These are phyloP conservation scores for Halocynthia roretzi DNA, from an alignment of 23 tunicate species.

Conservation along the genomic window DNA sequence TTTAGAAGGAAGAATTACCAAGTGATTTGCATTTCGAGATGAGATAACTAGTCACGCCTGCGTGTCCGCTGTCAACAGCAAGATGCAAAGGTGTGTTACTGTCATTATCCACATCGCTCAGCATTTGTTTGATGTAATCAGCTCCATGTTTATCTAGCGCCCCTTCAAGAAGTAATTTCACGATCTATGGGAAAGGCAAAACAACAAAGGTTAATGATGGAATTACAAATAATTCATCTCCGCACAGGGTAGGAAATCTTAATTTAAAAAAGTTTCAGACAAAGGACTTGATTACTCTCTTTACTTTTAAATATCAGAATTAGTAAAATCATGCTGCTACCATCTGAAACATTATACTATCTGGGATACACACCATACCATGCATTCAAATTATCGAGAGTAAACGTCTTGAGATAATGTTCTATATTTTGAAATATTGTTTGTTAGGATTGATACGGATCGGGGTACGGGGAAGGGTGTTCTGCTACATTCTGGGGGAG, in stretches of 20 bases:
- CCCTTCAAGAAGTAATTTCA: constrained; percentile 45
- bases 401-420: no score
- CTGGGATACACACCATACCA: no score
- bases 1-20: neutral
- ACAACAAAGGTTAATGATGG: constrained; percentile 2
- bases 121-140: constrained; percentile 24
- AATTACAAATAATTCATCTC: neutral
- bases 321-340: no score
- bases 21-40: constrained; percentile 20
- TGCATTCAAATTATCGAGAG: no score
- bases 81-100: constrained; percentile 83
- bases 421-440: no score
- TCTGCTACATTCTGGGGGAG: no score
- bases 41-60: constrained; percentile 43
- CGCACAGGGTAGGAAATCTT: neutral
- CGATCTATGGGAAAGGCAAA: constrained; percentile 36
- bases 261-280: no score
- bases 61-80: constrained; percentile 82
- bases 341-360: no score
- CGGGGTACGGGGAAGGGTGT: no score
- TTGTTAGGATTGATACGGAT: no score
- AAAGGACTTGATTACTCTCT: no score
- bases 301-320: no score
- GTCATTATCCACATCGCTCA: constrained; percentile 74
- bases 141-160: constrained; percentile 1